These are phyloP conservation scores for Belonocnema kinseyi DNA, from an alignment of 1,140 invertebrate genomes.

Conservation along the genomic window DNA sequence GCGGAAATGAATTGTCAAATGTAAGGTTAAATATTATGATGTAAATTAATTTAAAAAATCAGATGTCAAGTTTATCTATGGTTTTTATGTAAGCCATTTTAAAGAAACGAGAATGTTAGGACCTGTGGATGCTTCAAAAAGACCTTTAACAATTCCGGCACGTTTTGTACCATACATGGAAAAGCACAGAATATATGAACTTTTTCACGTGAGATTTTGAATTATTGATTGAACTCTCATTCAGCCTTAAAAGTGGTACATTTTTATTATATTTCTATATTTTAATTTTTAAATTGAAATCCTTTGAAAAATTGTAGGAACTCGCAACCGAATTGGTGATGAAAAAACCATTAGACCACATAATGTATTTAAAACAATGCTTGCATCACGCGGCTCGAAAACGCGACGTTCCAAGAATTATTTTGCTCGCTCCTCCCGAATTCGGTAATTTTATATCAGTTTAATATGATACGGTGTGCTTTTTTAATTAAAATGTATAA, in stretches of 20 bases:
- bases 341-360: constrained; percentile 74
- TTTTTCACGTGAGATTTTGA: constrained; percentile 70
- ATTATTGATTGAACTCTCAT: constrained; percentile 23
- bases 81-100: not conserved
- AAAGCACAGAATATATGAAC: constrained; percentile 75
- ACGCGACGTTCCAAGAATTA: constrained; percentile 69
- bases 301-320: constrained; percentile 60
- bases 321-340: constrained; percentile 72
- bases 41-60: too few relatives aligned
- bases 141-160: constrained; percentile 63
- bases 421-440: constrained; percentile 69
- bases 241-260: not conserved
- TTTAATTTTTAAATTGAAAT: not conserved
- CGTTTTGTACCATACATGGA: constrained; percentile 75
- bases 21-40: too few relatives aligned
- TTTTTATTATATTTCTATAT: not conserved
- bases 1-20: too few relatives aligned
- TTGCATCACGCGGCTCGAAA: constrained; percentile 66
- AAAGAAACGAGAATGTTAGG: constrained; percentile 40
- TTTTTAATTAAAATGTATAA: not conserved
- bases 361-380: constrained; percentile 74
- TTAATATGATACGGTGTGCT: not conserved
- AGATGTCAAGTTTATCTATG: too few relatives aligned
- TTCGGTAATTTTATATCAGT: constrained; percentile 53
- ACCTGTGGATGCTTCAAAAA: constrained; percentile 59